These are phyloP conservation scores for Melinopterus prodromus DNA, from an alignment of 2,888 invertebrate species.

Conservation along the genomic window DNA sequence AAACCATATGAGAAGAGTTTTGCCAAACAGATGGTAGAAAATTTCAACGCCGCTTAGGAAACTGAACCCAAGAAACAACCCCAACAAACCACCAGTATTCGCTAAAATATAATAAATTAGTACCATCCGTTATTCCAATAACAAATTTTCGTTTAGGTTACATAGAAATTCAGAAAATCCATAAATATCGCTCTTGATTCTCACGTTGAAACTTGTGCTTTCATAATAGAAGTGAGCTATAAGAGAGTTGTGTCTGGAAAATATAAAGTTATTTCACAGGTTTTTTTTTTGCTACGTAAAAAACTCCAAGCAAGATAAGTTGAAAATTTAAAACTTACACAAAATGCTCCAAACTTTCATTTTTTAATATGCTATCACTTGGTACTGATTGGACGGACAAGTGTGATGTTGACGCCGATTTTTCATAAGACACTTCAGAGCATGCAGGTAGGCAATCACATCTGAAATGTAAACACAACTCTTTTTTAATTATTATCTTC, in stretches of 20 bases:
- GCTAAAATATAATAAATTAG: slow-evolving; percentile 9
- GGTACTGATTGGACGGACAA: neutral
- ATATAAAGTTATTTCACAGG: too few relatives aligned
- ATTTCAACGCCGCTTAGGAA: slow-evolving; percentile 77
- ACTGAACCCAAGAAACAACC: slow-evolving; percentile 81
- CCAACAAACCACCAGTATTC: slow-evolving; percentile 73
- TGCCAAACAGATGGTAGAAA: slow-evolving; percentile 65
- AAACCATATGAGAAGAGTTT: neutral
- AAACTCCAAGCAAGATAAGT: too few relatives aligned
- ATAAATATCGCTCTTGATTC: slow-evolving; percentile 75
- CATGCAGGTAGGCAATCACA: slow-evolving; percentile 28
- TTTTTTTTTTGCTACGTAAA: too few relatives aligned
- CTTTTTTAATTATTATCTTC: neutral
- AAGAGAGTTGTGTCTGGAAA: slow-evolving; percentile 68
- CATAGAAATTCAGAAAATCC: slow-evolving; percentile 80
- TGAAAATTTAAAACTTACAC: slow-evolving; percentile 11
- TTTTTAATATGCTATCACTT: neutral
- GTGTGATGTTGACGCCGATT: slow-evolving; percentile 4
- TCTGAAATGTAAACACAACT: slow-evolving; percentile 13
- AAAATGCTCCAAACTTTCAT: slow-evolving; percentile 5
- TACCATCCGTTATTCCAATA: neutral
- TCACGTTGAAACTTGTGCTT: slow-evolving; percentile 71
- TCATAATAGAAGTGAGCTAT: slow-evolving; percentile 75
- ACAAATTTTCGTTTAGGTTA: slow-evolving; percentile 57
- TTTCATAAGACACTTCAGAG: slow-evolving; percentile 24